Evolutionary conservation across 2,797 vertebrate genomes (phyloP).

Genomic region (Mormyrus hasselquistii): DNA sequence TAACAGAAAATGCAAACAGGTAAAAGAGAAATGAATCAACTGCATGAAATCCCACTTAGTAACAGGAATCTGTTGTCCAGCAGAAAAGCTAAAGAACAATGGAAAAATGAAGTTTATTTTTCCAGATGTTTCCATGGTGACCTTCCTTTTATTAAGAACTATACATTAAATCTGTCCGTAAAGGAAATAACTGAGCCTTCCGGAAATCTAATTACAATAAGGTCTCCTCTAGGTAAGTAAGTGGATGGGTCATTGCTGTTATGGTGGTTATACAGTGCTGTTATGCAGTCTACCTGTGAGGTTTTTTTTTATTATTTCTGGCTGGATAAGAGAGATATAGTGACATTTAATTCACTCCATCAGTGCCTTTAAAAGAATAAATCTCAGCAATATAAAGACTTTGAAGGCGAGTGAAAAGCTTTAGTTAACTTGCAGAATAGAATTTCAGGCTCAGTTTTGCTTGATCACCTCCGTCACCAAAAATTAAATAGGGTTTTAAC

Average conservation of each 20-base stretch:
- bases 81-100: not conserved
- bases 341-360: conserved; percentile 12
- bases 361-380: not conserved
- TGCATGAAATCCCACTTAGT: not conserved
- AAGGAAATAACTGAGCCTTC: not conserved
- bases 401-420: not conserved
- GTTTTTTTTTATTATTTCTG: not conserved
- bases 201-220: not conserved
- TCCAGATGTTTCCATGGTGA: not conserved
- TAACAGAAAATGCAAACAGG: not conserved
- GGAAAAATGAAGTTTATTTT: not conserved
- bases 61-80: not conserved
- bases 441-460: conserved; percentile 12
- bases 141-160: not conserved
- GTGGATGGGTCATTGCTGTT: not conserved
- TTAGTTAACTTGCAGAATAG: conserved; percentile 12
- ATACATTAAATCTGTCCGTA: not conserved
- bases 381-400: conserved; percentile 2
- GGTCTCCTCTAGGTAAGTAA: not conserved
- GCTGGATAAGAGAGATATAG: conserved; percentile 9
- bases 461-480: not conserved
- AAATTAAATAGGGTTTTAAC: conserved; percentile 11
- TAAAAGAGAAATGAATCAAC: not conserved
- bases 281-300: not conserved
- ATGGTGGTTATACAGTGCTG: not conserved